Conservation (phyloP, 2,797 vertebrate species). For the Phoeniculus purpureus region DNA sequence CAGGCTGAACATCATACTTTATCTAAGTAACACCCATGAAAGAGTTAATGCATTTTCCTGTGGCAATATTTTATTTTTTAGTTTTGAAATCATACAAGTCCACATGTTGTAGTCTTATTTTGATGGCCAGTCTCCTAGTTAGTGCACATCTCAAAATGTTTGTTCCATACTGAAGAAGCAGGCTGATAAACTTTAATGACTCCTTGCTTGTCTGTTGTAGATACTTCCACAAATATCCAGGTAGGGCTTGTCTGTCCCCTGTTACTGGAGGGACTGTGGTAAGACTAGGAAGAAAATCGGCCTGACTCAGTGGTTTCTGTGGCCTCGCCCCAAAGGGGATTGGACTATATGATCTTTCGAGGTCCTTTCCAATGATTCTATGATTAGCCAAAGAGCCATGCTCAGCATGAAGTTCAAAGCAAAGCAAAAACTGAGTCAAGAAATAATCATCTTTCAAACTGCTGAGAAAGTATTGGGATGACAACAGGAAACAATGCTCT, state of each 20-base stretch:
- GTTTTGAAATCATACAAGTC: neutral
- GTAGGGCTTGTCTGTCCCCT: neutral
- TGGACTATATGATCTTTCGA: no score
- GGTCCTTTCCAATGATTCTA: no score
- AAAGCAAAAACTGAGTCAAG: no score
- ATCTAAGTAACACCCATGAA: accelerated
- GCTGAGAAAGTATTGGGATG: no score
- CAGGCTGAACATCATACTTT: neutral
- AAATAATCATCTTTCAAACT: no score
- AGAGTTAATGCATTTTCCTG: neutral
- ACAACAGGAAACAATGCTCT: no score
- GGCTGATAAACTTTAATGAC: neutral
- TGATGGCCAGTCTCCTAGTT: neutral
- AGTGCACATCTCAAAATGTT: neutral
- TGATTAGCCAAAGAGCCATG: no score
- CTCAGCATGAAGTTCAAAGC: no score
- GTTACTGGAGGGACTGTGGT: neutral
- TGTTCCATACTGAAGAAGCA: neutral
- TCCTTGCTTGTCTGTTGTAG: neutral
- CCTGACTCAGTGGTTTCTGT: no score
- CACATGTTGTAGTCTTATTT: neutral
- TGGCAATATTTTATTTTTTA: neutral
- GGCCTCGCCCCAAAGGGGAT: no score
- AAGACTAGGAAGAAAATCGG: no score
- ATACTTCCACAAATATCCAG: neutral